Conservation (phyloP, 2,113 vertebrate species). For the Salvelinus namaycush region DNA sequence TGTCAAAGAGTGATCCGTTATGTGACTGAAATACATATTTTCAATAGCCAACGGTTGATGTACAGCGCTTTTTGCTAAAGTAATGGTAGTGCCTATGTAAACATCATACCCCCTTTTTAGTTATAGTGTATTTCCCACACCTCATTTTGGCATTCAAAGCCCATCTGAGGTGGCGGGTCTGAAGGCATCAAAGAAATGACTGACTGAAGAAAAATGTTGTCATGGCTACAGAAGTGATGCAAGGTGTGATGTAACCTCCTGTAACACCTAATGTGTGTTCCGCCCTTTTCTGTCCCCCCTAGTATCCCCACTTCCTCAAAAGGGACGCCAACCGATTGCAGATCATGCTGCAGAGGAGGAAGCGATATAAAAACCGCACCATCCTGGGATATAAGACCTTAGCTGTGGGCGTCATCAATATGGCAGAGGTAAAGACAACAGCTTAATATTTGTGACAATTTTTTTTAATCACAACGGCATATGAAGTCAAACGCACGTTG, state of each 20-base stretch:
- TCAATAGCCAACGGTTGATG: too few species aligned
- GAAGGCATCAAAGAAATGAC: background rate
- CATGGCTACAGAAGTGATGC: background rate
- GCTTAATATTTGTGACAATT: too few species aligned
- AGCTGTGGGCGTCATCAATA: slow-evolving; percentile 60
- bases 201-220: background rate
- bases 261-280: slow-evolving; percentile 13
- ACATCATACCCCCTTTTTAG: too few species aligned
- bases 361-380: slow-evolving; percentile 66
- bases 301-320: slow-evolving; percentile 69
- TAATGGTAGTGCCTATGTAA: too few species aligned
- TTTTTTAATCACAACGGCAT: too few species aligned
- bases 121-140: too few species aligned
- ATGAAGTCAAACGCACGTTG: too few species aligned
- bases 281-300: background rate
- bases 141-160: background rate
- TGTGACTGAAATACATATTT: too few species aligned
- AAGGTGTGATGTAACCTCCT: slow-evolving; percentile 29
- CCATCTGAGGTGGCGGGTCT: background rate
- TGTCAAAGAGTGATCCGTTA: too few species aligned
- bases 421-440: slow-evolving; percentile 55
- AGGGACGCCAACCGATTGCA: slow-evolving; percentile 64
- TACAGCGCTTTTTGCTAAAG: too few species aligned
- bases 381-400: slow-evolving; percentile 68
- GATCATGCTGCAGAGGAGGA: slow-evolving; percentile 66